phyloP scores from a whole-genome alignment of 2,888 invertebrate genomes.

The Octodonta nipae region DNA sequence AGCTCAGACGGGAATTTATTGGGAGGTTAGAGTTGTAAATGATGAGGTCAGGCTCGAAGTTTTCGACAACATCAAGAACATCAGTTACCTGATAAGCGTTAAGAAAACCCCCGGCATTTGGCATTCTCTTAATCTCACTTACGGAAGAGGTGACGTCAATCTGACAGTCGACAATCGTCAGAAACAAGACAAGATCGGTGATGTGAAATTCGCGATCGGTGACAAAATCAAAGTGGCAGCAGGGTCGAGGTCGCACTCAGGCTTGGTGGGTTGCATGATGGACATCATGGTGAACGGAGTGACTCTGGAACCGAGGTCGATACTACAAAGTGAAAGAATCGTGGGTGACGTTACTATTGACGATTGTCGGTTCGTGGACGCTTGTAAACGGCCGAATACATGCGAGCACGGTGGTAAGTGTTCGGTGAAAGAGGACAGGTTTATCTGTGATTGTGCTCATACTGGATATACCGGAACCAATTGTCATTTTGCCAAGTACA shows the following conservation, averaged over 20 bases:
- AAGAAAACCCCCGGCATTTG: slow-evolving; percentile 69
- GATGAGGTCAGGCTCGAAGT: slow-evolving; percentile 77
- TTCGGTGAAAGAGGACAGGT: slow-evolving; percentile 73
- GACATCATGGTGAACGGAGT: slow-evolving; percentile 74
- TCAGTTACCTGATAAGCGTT: slow-evolving; percentile 64
- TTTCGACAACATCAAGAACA: slow-evolving; percentile 59
- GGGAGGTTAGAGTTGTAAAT: slow-evolving; percentile 77
- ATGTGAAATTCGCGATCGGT: slow-evolving; percentile 33
- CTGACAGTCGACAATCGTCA: slow-evolving; percentile 64
- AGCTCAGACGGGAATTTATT: slow-evolving; percentile 64
- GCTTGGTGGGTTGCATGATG: slow-evolving; percentile 83
- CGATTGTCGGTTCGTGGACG: slow-evolving; percentile 77
- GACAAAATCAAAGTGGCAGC: slow-evolving; percentile 53
- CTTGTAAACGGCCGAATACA: slow-evolving; percentile 76
- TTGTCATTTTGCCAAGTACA: slow-evolving; percentile 84
- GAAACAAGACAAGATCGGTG: slow-evolving; percentile 42
- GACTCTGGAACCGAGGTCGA: slow-evolving; percentile 60
- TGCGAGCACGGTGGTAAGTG: slow-evolving; percentile 88
- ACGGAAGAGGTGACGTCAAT: slow-evolving; percentile 58
- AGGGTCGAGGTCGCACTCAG: slow-evolving; percentile 59
- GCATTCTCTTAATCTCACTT: slow-evolving; percentile 71
- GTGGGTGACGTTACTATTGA: slow-evolving; percentile 82
- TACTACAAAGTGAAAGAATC: slow-evolving; percentile 69
- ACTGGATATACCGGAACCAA: slow-evolving; percentile 88
- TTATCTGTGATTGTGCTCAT: slow-evolving; percentile 79